phyloP scores from a whole-genome alignment of 2,888 invertebrate genomes.

The Endotricha flammealis region DNA sequence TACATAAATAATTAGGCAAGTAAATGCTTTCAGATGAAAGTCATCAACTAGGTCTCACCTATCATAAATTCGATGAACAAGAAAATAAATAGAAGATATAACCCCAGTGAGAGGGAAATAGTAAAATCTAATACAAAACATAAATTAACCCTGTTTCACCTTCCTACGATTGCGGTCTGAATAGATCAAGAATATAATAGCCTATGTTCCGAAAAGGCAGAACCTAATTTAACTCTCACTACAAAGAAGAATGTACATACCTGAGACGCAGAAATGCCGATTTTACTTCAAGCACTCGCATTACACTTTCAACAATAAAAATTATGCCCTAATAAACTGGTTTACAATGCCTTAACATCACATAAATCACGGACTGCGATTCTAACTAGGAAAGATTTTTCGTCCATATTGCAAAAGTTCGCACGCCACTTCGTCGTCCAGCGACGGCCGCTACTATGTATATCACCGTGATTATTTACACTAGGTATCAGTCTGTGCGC shows the following conservation, averaged over 20 bases:
- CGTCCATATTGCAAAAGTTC: slow-evolving; percentile 55
- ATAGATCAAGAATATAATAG: not conserved
- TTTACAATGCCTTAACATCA: slow-evolving; percentile 56
- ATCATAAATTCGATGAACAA: slow-evolving; percentile 31
- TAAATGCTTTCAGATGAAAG: slow-evolving; percentile 49
- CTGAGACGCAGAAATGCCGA: slow-evolving; percentile 49
- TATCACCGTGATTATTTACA: slow-evolving; percentile 42
- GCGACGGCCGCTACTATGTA: slow-evolving; percentile 11
- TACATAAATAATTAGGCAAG: slow-evolving; percentile 50
- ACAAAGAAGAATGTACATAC: slow-evolving; percentile 52
- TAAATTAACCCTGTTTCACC: slow-evolving; percentile 63
- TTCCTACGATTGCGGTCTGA: slow-evolving; percentile 14
- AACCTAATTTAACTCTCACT: slow-evolving; percentile 27
- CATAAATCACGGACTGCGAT: slow-evolving; percentile 51
- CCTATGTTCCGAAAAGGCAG: slow-evolving; percentile 22
- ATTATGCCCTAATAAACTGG: slow-evolving; percentile 51
- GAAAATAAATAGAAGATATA: slow-evolving; percentile 35
- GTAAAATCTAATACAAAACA: slow-evolving; percentile 33
- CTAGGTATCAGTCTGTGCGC: slow-evolving; percentile 37
- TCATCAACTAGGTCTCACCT: slow-evolving; percentile 30
- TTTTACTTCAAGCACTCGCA: slow-evolving; percentile 54
- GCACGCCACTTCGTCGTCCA: slow-evolving; percentile 15
- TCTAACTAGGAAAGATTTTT: slow-evolving; percentile 52
- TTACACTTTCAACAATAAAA: slow-evolving; percentile 56
- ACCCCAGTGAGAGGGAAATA: slow-evolving; percentile 24